A percentile compares a stretch with the other conserved stretches of the same genome.
phyloP scores from a whole-genome alignment of 1,140 invertebrate species.

The Calycopis cecrops region DNA sequence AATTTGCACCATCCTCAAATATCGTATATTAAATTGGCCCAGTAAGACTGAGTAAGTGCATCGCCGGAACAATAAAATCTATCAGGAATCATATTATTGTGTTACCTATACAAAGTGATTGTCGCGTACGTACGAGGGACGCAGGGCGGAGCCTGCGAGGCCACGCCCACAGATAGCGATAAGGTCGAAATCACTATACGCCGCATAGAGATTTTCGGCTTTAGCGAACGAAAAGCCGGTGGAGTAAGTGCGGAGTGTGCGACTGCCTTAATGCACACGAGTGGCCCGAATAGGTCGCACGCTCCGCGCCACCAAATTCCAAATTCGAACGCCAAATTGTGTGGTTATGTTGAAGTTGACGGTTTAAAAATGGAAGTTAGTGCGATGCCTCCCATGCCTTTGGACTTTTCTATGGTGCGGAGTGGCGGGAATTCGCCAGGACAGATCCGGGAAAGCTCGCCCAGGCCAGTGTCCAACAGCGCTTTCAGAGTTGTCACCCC shows the following conservation, averaged over 20 bases:
- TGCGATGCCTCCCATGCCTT: slow-evolving; percentile 72
- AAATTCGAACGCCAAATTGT: slow-evolving; percentile 30
- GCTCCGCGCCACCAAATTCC: slow-evolving; percentile 36
- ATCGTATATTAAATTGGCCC: no score
- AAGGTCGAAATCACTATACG: slow-evolving; percentile 62
- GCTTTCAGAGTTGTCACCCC: slow-evolving; percentile 72
- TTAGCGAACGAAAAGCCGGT: slow-evolving; percentile 44
- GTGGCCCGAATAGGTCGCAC: slow-evolving; percentile 58
- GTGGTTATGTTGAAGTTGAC: slow-evolving; percentile 29
- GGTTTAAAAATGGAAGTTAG: slow-evolving; percentile 69
- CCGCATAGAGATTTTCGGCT: slow-evolving; percentile 52
- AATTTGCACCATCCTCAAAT: no score
- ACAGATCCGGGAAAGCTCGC: slow-evolving; percentile 49
- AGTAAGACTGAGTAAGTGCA: slow-evolving; percentile 45
- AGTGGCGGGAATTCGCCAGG: slow-evolving; percentile 45
- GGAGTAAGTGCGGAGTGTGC: slow-evolving; percentile 39
- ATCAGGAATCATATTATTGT: slow-evolving; percentile 73
- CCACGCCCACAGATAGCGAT: slow-evolving; percentile 58
- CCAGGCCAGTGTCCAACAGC: slow-evolving; percentile 64
- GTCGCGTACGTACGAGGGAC: slow-evolving; percentile 52
- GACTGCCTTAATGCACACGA: slow-evolving; percentile 56
- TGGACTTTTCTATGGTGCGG: slow-evolving; percentile 74
- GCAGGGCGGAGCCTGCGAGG: slow-evolving; percentile 43
- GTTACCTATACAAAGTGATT: slow-evolving; percentile 75
- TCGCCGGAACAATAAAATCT: slow-evolving; percentile 69